These are phyloP conservation scores for Tenualosa thibaudeaui DNA, from an alignment of 2,797 vertebrate species.

Conservation along the genomic window DNA sequence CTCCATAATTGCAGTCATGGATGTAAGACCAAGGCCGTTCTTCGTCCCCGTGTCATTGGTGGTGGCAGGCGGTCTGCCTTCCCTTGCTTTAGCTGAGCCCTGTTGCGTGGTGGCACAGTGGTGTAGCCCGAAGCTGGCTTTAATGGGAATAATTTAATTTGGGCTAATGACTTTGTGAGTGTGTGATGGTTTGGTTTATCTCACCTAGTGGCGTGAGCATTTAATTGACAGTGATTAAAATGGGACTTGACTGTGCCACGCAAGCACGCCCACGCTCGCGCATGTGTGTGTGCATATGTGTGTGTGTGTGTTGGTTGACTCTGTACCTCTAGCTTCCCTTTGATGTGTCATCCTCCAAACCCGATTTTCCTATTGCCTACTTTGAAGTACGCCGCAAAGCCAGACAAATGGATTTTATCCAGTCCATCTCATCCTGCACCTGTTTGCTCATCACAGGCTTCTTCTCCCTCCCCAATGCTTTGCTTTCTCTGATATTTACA, in stretches of 20 bases:
- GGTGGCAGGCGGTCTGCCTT: slow-evolving; percentile 60
- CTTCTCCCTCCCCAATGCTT: neutral
- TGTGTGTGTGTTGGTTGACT: neutral
- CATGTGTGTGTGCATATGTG: neutral
- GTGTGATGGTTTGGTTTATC: slow-evolving; percentile 26
- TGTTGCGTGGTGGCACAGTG: slow-evolving; percentile 64
- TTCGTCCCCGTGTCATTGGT: slow-evolving; percentile 39
- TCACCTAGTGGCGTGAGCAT: slow-evolving; percentile 35
- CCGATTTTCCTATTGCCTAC: neutral
- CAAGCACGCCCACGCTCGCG: no score
- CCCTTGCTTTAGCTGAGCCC: slow-evolving; percentile 62
- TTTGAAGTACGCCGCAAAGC: neutral
- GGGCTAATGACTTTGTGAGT: slow-evolving; percentile 36
- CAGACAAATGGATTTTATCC: neutral
- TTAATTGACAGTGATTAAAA: slow-evolving; percentile 47
- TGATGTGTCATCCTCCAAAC: slow-evolving; percentile 8
- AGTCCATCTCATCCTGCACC: neutral
- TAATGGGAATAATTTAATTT: slow-evolving; percentile 70
- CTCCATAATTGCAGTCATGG: neutral
- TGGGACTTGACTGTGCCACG: slow-evolving; percentile 7
- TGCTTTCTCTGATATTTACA: neutral
- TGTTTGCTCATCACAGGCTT: neutral
- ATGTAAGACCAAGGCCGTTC: neutral
- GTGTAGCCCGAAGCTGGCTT: slow-evolving; percentile 65
- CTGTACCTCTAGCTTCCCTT: neutral